Evolutionary conservation across 2,113 vertebrate genomes (phyloP).

Genomic region (zebrafish (Danio rerio)): GRCz12tu NC_133190.1:29296501-29297000

Average conservation of each 20-base stretch:
- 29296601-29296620: conserved; percentile 29
- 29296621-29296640: conserved; percentile 6
- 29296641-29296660: background rate
- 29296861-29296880: background rate
- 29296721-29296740: conserved; percentile 23
- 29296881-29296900: background rate
- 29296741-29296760: background rate
- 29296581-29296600: conserved; percentile 29
- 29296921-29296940: conserved; percentile 3
- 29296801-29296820: conserved; percentile 5
- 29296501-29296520: conserved; percentile 36
- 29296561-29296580: conserved; percentile 11
- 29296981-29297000: conserved; percentile 1
- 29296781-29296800: background rate
- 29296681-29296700: conserved; percentile 36
- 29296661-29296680: conserved; percentile 32
- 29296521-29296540: conserved; percentile 18
- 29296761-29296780: background rate
- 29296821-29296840: conserved; percentile 27
- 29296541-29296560: background rate
- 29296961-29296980: background rate
- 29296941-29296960: background rate
- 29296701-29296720: background rate
- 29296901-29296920: background rate
- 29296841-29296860: background rate